phyloP scores from a whole-genome alignment of 2,888 invertebrate species.

The Galeruca laticollis region DNA sequence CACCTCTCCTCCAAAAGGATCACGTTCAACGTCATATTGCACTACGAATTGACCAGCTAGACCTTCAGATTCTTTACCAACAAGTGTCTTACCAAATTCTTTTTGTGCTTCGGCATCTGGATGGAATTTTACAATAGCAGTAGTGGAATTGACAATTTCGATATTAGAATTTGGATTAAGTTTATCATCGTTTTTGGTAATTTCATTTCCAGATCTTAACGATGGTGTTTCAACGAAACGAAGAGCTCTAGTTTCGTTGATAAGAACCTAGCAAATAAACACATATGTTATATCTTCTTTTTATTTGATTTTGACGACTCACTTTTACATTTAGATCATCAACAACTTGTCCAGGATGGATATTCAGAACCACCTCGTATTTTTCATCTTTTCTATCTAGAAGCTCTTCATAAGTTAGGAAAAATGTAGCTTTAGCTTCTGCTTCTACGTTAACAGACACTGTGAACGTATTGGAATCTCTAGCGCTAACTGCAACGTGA shows the following conservation, averaged over 20 bases:
- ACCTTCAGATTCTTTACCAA: conserved; percentile 35
- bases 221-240: conserved; percentile 55
- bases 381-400: conserved; percentile 72
- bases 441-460: conserved; percentile 76
- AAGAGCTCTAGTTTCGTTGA: conserved; percentile 73
- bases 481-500: conserved; percentile 72
- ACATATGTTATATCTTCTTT: background rate
- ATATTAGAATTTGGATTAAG: conserved; percentile 27
- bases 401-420: conserved; percentile 78
- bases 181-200: conserved; percentile 28
- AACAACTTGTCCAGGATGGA: conserved; percentile 75
- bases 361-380: conserved; percentile 77
- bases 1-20: conserved; percentile 40
- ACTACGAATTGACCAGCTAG: conserved; percentile 41
- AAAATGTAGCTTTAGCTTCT: conserved; percentile 72
- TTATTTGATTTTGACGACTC: background rate
- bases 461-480: conserved; percentile 76
- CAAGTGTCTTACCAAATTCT: conserved; percentile 27
- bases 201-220: conserved; percentile 40
- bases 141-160: conserved; percentile 30
- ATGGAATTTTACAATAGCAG: conserved; percentile 34
- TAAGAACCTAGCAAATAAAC: conserved; percentile 65
- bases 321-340: conserved; percentile 67
- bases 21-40: conserved; percentile 42
- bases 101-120: conserved; percentile 27